Evolutionary conservation across 2,888 invertebrate genomes (phyloP).

Genomic region (Andrena hattorfiana): DNA sequence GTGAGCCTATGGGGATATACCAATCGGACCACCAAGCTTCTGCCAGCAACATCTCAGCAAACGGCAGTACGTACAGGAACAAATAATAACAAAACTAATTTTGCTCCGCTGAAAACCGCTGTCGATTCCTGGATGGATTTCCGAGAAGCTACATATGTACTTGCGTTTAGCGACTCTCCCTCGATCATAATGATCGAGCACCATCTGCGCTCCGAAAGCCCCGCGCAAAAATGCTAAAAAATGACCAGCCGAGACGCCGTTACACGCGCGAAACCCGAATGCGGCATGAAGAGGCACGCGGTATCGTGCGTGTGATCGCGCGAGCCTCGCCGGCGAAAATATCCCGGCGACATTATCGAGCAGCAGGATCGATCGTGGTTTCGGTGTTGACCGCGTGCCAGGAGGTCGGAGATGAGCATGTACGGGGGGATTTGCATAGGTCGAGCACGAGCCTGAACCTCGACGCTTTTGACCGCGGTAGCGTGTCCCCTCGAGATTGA

Average conservation of each 20-base stretch:
- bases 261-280: too few relatives aligned
- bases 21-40: too few relatives aligned
- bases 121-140: background rate
- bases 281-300: background rate
- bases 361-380: conserved; percentile 52
- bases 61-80: too few relatives aligned
- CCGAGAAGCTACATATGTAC: background rate
- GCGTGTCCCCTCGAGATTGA: conserved; percentile 77
- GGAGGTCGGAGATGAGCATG: conserved; percentile 51
- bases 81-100: too few relatives aligned
- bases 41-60: too few relatives aligned
- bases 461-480: conserved; percentile 63
- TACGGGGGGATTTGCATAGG: conserved; percentile 74
- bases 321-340: conserved; percentile 15
- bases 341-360: conserved; percentile 44
- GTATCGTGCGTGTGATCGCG: conserved; percentile 31
- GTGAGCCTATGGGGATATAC: too few relatives aligned
- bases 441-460: conserved; percentile 75
- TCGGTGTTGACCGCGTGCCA: conserved; percentile 39
- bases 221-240: background rate
- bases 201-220: background rate
- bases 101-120: too few relatives aligned
- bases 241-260: conserved; percentile 10
- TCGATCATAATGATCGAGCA: background rate
- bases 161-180: background rate